Percentiles rank a stretch among this genome's conserved stretches.
phyloP scores from a whole-genome alignment of 2,797 vertebrate species.

The Coracias cyanogaster region DNA sequence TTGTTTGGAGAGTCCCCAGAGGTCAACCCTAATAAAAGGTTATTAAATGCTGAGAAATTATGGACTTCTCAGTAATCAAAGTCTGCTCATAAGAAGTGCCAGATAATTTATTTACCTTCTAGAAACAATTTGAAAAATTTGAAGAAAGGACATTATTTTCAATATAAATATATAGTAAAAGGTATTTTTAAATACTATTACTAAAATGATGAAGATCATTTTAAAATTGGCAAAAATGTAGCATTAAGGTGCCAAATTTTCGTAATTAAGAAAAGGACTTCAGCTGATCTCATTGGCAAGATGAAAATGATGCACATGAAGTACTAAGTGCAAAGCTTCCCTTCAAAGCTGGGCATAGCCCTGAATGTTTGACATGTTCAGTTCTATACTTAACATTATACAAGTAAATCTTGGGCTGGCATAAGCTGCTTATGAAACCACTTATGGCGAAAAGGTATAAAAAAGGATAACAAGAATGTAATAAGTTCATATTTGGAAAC shows the following conservation, averaged over 20 bases:
- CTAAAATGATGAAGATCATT: neutral
- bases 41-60: neutral
- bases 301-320: neutral
- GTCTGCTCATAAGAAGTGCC: neutral
- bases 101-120: neutral
- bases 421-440: neutral
- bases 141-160: neutral
- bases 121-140: neutral
- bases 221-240: neutral
- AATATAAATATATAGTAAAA: neutral
- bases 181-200: neutral
- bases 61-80: neutral
- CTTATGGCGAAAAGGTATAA: neutral
- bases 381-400: neutral
- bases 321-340: neutral
- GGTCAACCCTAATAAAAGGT: conserved; percentile 16
- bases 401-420: neutral
- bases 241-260: neutral
- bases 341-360: neutral
- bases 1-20: neutral
- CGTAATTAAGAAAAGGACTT: neutral
- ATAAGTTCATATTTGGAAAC: neutral
- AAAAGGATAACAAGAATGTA: neutral
- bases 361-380: neutral
- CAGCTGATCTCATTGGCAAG: neutral